Base-by-base conservation (phyloP, 1,140 invertebrate species). In the Muscidifurax raptorellus region DNA sequence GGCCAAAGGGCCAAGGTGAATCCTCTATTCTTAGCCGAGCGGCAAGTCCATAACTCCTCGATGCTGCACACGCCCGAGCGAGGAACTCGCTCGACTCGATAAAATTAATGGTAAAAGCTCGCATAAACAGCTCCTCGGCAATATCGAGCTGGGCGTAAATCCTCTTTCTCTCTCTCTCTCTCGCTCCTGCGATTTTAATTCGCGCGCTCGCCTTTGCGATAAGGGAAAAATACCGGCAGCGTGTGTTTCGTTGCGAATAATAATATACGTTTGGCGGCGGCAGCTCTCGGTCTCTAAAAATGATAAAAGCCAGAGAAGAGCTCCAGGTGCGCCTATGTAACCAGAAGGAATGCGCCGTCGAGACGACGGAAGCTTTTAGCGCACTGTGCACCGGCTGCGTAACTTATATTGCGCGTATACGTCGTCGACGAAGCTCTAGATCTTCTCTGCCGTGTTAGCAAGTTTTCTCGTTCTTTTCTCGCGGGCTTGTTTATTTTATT, bases 31-130 rank as follows among this genome's bases (percentile, higher is more conserved):
- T 59, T 22, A 52, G 47, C 18, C 52, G 52, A 22, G 52, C 52
- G 52, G 52, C 52, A n/a, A 59, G 52, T 59, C 52, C 22, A 59
- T 59, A 59, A 59, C 52, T 59, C 18, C n/a, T n/a, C 9, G 52
- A 40, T 22, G 52, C 52, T 59, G 13, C 52, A n/a, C 52, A 59
- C 52, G 52, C 52, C 52, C 52, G 22, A 59, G 52, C 22, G 52
- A 22, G 52, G 52, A 59, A 59, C 66, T 27, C 66, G 66, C 66
- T 27, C 69, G 86, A 85, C 69, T 86, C 66, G 77, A 77, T 32
- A 84, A 86, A 85, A 88, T 88, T 88, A 85, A 80, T 80, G 79
- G 79, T 52, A 72, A 80, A 72, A 27, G 36, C 36, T 71, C n/a
- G 44, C 44, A 40, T 82, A 40, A 82, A 82, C 69, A 82, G 28